Base-by-base conservation (phyloP, 2,113 vertebrate genomes). In the cattle (Bos taurus) region DNA sequence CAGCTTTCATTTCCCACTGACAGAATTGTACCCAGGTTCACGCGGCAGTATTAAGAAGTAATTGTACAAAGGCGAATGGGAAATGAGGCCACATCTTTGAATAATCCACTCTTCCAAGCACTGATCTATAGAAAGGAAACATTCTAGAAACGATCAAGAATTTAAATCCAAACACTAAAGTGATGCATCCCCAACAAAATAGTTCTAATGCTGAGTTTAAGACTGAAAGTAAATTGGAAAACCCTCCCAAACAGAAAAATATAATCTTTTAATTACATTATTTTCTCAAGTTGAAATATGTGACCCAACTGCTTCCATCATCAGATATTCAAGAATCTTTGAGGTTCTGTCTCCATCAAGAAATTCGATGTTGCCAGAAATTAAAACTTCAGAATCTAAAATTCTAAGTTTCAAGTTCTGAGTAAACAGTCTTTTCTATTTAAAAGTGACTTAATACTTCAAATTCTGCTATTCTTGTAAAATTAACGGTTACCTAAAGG, bases 281-380 rank as follows among this genome's bases (percentile, higher is more conserved):
- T 96, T 97, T 91, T 96, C 54, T 2, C 88, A 90, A 90, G 21
- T 85, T 96, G 90, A 96, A 96, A 95, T 95, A 96, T 74, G 80
- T 87, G 40, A 67, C 82, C 87, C 83, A 97, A 30, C 12, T 86
- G 96, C 96, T 64, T 96, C 36, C 94, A 97, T 84, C 48, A 97
- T 82, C 57, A 86, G 54, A 95, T 86, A 15, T 64, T 71, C 88
- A 96, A 46, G 43, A 94, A 97, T 4, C 7, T 93, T 82, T 67
- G 84, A 90, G 56, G 96, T 67, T 97, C 85, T 67, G 95, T 26
- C 48, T 93, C 82, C 59, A 78, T 33, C 87, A 97, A 95, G 89
- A 62, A 91, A 98, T 86, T 67, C 81, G 67, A 92, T 80, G 48
- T 52, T 95, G 30, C 14, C 90, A 88, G 86, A 87, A 97, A 96